Percentiles rank a stretch among this genome's conserved stretches.
Conservation (phyloP, 2,113 vertebrate species). For the Prunella himalayana region DNA sequence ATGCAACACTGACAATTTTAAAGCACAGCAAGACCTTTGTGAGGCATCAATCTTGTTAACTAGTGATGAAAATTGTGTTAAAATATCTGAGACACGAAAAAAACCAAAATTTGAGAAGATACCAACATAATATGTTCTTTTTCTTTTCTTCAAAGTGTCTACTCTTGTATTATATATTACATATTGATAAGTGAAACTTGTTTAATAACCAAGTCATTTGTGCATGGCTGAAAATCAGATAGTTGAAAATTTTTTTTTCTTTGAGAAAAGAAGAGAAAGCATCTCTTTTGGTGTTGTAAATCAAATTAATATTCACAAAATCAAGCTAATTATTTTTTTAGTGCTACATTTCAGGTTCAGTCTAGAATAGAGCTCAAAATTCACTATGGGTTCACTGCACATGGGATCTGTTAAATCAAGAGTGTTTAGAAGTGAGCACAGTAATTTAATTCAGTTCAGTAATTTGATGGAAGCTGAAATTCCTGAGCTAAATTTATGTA, state of each 20-base stretch:
- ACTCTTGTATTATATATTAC: not conserved
- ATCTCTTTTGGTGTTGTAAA: not conserved
- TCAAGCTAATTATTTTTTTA: too few species aligned
- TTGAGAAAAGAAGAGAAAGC: not conserved
- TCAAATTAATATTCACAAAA: not conserved
- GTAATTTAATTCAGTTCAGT: not conserved
- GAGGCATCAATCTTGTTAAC: not conserved
- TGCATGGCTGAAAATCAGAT: not conserved
- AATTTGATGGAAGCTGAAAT: not conserved
- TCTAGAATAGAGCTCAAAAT: not conserved
- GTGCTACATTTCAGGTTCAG: accelerated
- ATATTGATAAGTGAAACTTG: not conserved
- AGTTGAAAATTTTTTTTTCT: not conserved
- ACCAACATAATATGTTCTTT: not conserved
- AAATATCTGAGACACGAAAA: not conserved
- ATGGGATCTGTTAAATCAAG: not conserved
- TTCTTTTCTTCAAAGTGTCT: not conserved
- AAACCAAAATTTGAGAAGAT: not conserved
- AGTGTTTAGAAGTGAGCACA: not conserved
- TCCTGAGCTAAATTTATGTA: not conserved
- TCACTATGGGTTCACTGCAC: not conserved
- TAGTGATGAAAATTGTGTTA: not conserved
- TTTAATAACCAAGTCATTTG: not conserved
- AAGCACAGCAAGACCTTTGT: not conserved
- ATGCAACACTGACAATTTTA: not conserved